Evolutionary conservation across 2,113 vertebrate species (phyloP).

Genomic region (Phocoena sinus): DNA sequence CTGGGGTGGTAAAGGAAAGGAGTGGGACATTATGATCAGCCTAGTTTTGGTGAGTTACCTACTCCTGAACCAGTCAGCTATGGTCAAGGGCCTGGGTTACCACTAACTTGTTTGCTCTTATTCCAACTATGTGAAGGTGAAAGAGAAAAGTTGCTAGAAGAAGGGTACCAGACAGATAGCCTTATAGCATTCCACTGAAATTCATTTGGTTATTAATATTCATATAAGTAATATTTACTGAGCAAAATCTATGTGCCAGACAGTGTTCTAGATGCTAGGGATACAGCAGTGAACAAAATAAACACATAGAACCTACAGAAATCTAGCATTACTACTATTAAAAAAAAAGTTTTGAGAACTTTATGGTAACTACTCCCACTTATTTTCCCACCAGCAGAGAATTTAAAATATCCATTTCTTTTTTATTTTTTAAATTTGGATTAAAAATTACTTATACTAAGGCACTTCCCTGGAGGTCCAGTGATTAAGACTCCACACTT

Average conservation of each 20-base stretch:
- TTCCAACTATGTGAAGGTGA: neutral
- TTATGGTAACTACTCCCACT: neutral
- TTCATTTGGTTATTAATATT: neutral
- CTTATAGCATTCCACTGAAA: neutral
- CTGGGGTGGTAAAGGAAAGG: no score
- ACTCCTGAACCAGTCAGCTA: neutral
- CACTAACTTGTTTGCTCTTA: neutral
- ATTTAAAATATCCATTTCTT: neutral
- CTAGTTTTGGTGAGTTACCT: neutral
- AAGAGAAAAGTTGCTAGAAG: neutral
- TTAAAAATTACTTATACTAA: neutral
- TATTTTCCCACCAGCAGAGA: neutral
- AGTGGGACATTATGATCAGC: rapidly evolving
- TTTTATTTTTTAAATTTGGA: neutral
- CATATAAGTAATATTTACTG: neutral
- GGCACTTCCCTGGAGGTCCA: no score
- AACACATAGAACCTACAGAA: neutral
- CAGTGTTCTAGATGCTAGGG: neutral
- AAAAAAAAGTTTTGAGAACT: neutral
- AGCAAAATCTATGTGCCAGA: neutral
- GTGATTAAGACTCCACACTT: no score
- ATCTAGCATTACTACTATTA: neutral
- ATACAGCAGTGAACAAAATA: neutral
- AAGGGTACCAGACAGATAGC: neutral
- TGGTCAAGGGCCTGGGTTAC: no score